Conservation (phyloP, 2,888 invertebrate species). For the Tetragonisca angustula region DNA sequence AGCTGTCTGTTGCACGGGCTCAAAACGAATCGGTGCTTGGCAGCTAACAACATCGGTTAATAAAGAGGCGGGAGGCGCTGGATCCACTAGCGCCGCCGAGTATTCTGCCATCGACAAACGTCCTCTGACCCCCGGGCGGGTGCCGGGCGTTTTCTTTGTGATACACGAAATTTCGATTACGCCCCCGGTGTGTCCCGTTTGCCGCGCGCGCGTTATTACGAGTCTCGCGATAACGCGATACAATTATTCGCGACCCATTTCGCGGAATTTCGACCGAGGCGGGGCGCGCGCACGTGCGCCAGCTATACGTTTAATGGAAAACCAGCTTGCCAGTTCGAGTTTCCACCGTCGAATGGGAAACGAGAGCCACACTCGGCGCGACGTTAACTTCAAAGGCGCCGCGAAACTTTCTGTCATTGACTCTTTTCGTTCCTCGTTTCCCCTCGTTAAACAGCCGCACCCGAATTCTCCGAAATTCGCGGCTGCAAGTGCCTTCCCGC, state of each 20-base stretch:
- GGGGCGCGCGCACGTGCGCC: neutral
- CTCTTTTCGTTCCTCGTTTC: slow-evolving; percentile 41
- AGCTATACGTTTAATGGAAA: slow-evolving; percentile 56
- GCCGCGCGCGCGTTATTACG: slow-evolving; percentile 33
- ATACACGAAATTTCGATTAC: slow-evolving; percentile 53
- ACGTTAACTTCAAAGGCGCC: slow-evolving; percentile 53
- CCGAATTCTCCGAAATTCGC: slow-evolving; percentile 25
- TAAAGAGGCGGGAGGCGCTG: neutral
- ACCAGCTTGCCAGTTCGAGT: slow-evolving; percentile 28
- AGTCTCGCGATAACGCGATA: slow-evolving; percentile 50
- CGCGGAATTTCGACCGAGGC: slow-evolving; percentile 39
- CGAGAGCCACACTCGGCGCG: slow-evolving; percentile 6
- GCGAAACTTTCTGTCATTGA: slow-evolving; percentile 57
- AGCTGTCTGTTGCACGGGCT: neutral
- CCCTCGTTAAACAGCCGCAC: slow-evolving; percentile 17
- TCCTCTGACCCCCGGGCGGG: neutral
- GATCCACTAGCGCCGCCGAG: neutral
- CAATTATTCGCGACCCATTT: slow-evolving; percentile 57
- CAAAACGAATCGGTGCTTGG: neutral
- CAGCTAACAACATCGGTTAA: neutral
- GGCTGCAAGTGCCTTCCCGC: slow-evolving; percentile 19
- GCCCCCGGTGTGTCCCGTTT: neutral
- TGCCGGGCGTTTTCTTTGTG: slow-evolving; percentile 37
- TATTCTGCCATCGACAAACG: slow-evolving; percentile 24
- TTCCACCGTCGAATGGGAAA: slow-evolving; percentile 3